Conservation (phyloP, 1,140 invertebrate genomes). For the Halictus rubicundus region DNA sequence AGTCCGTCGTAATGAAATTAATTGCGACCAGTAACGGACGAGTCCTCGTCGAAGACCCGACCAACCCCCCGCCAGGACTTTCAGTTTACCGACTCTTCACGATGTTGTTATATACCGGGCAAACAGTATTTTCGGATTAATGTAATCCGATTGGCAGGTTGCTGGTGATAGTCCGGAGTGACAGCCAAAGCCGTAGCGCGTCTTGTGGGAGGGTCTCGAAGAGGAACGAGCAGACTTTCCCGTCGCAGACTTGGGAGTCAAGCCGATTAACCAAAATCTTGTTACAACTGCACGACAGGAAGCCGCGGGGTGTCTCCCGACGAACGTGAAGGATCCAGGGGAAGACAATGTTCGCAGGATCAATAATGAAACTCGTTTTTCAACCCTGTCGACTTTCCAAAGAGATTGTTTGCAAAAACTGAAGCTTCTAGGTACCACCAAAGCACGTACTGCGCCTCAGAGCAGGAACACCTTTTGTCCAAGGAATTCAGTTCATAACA, state of each 20-base stretch:
- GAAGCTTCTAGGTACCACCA: background rate
- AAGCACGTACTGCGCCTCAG: background rate
- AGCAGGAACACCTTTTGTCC: no score
- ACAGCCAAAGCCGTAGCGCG: background rate
- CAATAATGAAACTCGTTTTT: no score
- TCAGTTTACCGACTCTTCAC: background rate
- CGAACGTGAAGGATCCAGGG: background rate
- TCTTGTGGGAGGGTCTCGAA: slow-evolving; percentile 33
- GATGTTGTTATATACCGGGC: background rate
- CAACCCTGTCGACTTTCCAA: background rate
- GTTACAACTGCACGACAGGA: slow-evolving; percentile 54
- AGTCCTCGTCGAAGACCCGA: background rate
- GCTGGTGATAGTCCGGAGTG: slow-evolving; percentile 23
- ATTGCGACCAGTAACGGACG: background rate
- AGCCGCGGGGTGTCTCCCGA: background rate
- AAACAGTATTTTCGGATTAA: slow-evolving; percentile 64
- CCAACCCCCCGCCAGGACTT: background rate
- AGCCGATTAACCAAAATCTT: slow-evolving; percentile 68
- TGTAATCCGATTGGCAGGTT: slow-evolving; percentile 61
- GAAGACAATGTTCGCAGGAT: background rate
- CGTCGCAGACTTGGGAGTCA: slow-evolving; percentile 46
- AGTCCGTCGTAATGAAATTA: background rate
- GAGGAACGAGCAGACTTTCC: slow-evolving; percentile 32
- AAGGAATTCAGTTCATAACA: no score
- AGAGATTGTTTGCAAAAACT: background rate